A percentile compares a stretch with the other conserved stretches of the same genome.
phyloP scores from a whole-genome alignment of 2,888 invertebrate species.

The Keiferia lycopersicella region DNA sequence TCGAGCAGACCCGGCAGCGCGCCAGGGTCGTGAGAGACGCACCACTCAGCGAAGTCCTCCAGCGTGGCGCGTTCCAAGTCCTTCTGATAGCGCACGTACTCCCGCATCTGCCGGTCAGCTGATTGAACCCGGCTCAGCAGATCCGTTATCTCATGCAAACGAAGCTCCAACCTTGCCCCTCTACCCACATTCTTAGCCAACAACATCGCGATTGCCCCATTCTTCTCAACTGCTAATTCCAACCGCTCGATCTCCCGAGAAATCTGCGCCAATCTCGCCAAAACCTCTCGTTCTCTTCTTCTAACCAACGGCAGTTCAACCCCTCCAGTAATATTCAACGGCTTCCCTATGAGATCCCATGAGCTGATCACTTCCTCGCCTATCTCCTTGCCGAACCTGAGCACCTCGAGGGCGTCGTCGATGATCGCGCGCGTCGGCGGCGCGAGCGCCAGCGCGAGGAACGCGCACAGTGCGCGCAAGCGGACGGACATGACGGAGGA shows the following conservation, averaged over 20 bases:
- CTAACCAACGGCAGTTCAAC: constrained; percentile 83
- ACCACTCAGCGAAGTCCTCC: constrained; percentile 85
- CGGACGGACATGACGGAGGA: constrained; percentile 64
- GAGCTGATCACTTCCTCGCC: constrained; percentile 81
- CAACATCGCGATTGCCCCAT: constrained; percentile 51
- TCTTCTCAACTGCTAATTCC: constrained; percentile 58
- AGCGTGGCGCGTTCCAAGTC: constrained; percentile 84
- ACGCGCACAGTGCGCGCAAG: constrained; percentile 51
- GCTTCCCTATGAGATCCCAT: constrained; percentile 83
- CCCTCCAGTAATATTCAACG: constrained; percentile 74
- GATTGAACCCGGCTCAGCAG: constrained; percentile 81
- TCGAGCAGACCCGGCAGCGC: constrained; percentile 85
- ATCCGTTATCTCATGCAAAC: constrained; percentile 83
- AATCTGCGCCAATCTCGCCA: constrained; percentile 68
- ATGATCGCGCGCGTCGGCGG: constrained; percentile 52
- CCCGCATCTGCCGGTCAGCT: constrained; percentile 81
- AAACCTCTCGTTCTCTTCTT: constrained; percentile 82
- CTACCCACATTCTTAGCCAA: constrained; percentile 65
- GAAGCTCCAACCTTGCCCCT: constrained; percentile 78
- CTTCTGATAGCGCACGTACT: constrained; percentile 76
- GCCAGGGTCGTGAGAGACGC: constrained; percentile 84
- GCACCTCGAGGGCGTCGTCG: constrained; percentile 82
- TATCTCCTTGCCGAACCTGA: constrained; percentile 82
- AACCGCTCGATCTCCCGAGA: constrained; percentile 57
- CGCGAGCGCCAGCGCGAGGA: constrained; percentile 41